Base-by-base conservation (phyloP, 2,113 vertebrate species). In the Sylvia atricapilla region DNA sequence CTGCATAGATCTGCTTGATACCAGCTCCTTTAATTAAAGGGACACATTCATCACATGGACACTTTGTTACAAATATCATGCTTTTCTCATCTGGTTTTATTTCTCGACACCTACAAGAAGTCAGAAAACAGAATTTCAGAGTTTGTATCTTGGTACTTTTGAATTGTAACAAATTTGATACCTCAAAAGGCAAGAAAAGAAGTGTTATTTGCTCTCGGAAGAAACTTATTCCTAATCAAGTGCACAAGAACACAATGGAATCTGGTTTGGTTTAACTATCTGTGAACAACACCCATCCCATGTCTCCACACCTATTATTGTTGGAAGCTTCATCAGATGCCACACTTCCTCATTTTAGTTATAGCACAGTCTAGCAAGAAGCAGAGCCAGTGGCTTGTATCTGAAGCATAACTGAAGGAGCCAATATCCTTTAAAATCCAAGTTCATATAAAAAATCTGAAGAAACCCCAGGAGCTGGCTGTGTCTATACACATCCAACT, bases 41-140 rank as follows among this genome's bases (percentile, higher is more conserved):
- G 27, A 99, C 97, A 68, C 99, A 99, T 95, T 99, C 99, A 39
- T 99, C 99, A 94, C 99, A 99, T 0, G 99, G 99, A 88, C 99
- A 99, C 75, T 99, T 99, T 0, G 99, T 99, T 22, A 99, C 99
- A 97, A 99, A 99, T 97, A 99, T 97, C 98, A 99, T 98, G 75
- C 98, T 98, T 96, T 97, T 96, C 86, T 99, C 99, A 19, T 98
- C 98, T 4, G 98, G 97, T 81, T 98, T 98, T 97, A 99, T 98
- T 94, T 99, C 98, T 64, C 98, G 98, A 90, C 98, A 98, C 94
- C 99, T 99, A 96, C 19, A 94, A 94, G 83, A 30, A 89, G 73
- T 62, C 60, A 90, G 47, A 91, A 92, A 90, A 74, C 90, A 58
- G 69, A 66, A 64, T 53, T 74, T 66, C 90, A 74, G 39, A 74